Evolutionary conservation across 1,140 invertebrate species (phyloP).

Genomic region (Campoletis sonorensis): DNA sequence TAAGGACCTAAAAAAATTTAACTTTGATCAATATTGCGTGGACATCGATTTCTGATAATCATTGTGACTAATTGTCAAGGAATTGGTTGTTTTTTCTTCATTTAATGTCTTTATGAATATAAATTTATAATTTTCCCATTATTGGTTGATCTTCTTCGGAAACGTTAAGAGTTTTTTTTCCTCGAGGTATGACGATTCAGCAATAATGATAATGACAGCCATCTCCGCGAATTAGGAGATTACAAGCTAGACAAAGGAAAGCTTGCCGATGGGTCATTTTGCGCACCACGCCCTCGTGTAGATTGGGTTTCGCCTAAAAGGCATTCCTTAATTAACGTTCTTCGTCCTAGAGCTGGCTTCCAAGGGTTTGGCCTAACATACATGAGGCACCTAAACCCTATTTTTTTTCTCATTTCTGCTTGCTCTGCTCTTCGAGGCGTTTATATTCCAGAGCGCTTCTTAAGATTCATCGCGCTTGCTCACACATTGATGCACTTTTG

Average conservation of each 20-base stretch:
- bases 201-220: slow-evolving; percentile 13
- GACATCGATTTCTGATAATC: too few species aligned
- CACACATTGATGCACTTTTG: slow-evolving; percentile 58
- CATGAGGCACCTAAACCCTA: slow-evolving; percentile 5
- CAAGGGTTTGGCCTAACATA: slow-evolving; percentile 24
- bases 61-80: too few species aligned
- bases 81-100: too few species aligned
- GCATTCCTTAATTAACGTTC: slow-evolving; percentile 64
- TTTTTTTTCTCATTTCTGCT: slow-evolving; percentile 11
- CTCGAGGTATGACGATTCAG: too few species aligned
- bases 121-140: background rate
- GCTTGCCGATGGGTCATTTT: slow-evolving; percentile 12
- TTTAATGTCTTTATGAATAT: too few species aligned
- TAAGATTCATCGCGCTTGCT: slow-evolving; percentile 18
- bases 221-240: background rate
- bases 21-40: too few species aligned
- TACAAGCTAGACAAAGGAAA: slow-evolving; percentile 17
- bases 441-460: background rate
- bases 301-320: slow-evolving; percentile 59
- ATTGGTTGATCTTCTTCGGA: background rate
- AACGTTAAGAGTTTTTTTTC: background rate
- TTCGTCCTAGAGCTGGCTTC: slow-evolving; percentile 20
- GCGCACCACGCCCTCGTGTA: slow-evolving; percentile 39
- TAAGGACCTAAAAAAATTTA: too few species aligned
- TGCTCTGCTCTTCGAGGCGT: background rate